Percentiles rank a stretch among this genome's conserved stretches.
These are phyloP conservation scores for Dendrolimus houi DNA, from an alignment of 2,888 invertebrate genomes.

Conservation along the genomic window DNA sequence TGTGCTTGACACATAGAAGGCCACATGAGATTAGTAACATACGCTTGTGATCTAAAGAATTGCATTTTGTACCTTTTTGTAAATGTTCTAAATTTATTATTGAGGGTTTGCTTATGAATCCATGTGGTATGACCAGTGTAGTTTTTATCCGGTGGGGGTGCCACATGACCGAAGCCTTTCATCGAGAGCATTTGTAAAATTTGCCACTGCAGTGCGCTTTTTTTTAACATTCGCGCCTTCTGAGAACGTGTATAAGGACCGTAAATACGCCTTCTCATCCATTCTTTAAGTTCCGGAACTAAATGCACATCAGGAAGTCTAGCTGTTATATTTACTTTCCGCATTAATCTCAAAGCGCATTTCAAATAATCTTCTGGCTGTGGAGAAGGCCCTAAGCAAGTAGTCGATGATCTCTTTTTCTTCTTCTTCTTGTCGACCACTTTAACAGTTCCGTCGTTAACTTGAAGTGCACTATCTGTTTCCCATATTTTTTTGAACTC, in stretches of 20 bases:
- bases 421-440: slow-evolving; percentile 34
- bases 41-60: slow-evolving; percentile 41
- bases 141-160: slow-evolving; percentile 26
- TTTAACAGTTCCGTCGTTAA: slow-evolving; percentile 25
- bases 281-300: slow-evolving; percentile 54
- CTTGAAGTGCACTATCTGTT: slow-evolving; percentile 48
- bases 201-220: slow-evolving; percentile 41
- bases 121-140: slow-evolving; percentile 39
- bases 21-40: slow-evolving; percentile 51
- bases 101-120: slow-evolving; percentile 41
- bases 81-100: slow-evolving; percentile 38
- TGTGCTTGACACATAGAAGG: slow-evolving; percentile 54
- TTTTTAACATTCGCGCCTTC: slow-evolving; percentile 27
- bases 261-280: slow-evolving; percentile 56
- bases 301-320: slow-evolving; percentile 52
- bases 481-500: slow-evolving; percentile 56
- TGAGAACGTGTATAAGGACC: slow-evolving; percentile 33
- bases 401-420: slow-evolving; percentile 28
- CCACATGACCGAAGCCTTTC: slow-evolving; percentile 37
- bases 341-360: slow-evolving; percentile 46
- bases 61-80: slow-evolving; percentile 33
- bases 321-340: slow-evolving; percentile 46
- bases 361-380: slow-evolving; percentile 49
- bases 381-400: slow-evolving; percentile 43
- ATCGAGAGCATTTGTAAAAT: slow-evolving; percentile 29